Conservation (phyloP, 2,888 invertebrate species). For the Anthoptus insignis region DNA sequence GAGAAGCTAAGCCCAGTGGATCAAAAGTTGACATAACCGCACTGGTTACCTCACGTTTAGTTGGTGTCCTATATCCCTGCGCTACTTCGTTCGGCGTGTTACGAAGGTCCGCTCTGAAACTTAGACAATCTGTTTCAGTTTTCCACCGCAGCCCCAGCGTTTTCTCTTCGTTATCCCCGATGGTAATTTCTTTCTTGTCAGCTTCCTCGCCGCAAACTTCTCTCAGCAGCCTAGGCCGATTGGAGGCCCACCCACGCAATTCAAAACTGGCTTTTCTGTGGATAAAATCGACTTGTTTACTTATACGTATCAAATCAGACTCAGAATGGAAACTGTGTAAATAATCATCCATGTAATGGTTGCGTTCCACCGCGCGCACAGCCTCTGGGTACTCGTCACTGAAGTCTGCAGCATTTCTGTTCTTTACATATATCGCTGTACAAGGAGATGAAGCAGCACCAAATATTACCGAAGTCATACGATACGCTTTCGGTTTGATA, state of each 20-base stretch:
- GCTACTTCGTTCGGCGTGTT: neutral
- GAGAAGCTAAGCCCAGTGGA: no score
- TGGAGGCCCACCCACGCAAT: neutral
- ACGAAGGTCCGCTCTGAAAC: neutral
- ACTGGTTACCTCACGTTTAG: no score
- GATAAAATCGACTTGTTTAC: neutral
- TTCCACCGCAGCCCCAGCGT: neutral
- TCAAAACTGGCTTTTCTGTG: neutral
- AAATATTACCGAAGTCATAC: conserved; percentile 35
- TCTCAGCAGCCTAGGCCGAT: neutral
- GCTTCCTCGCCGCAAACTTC: conserved; percentile 1
- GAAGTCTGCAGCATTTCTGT: conserved; percentile 27
- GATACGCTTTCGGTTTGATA: conserved; percentile 12
- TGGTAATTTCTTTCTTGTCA: neutral
- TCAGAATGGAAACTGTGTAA: neutral
- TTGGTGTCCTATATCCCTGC: neutral
- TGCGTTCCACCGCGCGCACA: neutral
- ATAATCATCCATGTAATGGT: conserved; percentile 1
- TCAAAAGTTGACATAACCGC: no score
- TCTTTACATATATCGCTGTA: conserved; percentile 33
- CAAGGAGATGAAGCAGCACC: conserved; percentile 38
- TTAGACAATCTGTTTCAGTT: neutral
- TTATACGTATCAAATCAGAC: neutral
- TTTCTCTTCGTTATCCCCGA: neutral
- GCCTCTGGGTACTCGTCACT: conserved; percentile 13